Conservation (phyloP, 2,113 vertebrate species). For the Paedocypris sp. region DNA sequence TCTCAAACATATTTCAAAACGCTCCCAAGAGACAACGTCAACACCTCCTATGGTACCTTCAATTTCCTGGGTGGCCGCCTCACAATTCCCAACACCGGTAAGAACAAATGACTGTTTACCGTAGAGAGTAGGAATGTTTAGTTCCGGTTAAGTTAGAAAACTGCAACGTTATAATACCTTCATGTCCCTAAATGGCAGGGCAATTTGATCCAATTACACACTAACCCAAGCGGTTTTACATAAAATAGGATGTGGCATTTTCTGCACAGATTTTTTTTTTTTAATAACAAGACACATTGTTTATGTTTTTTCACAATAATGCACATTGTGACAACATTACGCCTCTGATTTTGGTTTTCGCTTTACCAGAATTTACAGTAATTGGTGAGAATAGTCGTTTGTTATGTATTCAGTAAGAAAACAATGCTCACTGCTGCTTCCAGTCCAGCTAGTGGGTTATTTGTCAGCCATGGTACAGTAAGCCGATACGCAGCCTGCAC, state of each 20-base stretch:
- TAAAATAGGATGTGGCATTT: background rate
- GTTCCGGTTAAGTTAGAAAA: constrained; percentile 6
- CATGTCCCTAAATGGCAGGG: background rate
- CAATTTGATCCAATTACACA: constrained; percentile 12
- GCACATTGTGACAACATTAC: no score
- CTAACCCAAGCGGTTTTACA: constrained; percentile 5
- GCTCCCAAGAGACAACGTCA: constrained; percentile 75
- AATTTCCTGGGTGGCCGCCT: constrained; percentile 93
- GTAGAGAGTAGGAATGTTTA: background rate
- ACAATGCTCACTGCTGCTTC: background rate
- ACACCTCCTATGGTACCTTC: constrained; percentile 93
- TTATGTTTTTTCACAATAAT: no score
- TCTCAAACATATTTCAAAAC: constrained; percentile 91
- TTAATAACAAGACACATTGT: background rate
- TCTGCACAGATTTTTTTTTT: background rate
- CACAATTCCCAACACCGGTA: constrained; percentile 91
- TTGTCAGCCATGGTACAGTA: background rate
- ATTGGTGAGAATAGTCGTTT: background rate
- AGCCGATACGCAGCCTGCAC: constrained; percentile 16
- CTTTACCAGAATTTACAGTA: constrained; percentile 3
- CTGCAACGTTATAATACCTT: constrained; percentile 7
- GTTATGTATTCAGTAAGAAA: constrained; percentile 1
- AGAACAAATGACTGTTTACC: background rate
- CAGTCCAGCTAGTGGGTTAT: background rate
- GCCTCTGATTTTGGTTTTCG: constrained; percentile 12